Conservation (phyloP, 2,797 vertebrate genomes). For the Pseudomugil gertrudae region DNA sequence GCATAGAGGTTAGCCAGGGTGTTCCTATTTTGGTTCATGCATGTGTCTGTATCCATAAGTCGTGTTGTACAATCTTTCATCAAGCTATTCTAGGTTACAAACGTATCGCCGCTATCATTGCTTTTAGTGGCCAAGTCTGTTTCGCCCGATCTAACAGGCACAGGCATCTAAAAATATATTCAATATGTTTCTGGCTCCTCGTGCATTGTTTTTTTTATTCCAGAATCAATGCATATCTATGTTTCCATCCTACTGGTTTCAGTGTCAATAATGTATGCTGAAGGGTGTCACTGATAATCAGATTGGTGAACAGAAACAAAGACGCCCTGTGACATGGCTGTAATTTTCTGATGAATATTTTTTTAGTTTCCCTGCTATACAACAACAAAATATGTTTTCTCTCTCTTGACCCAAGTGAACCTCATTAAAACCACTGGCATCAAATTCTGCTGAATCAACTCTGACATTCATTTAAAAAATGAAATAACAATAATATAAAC, state of each 20-base stretch:
- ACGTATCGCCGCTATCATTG: slow-evolving; percentile 20
- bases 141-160: slow-evolving; percentile 34
- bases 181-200: slow-evolving; percentile 50
- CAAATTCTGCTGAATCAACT: no score
- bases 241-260: slow-evolving; percentile 64
- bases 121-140: slow-evolving; percentile 39
- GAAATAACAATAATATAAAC: background rate
- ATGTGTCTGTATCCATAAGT: slow-evolving; percentile 31
- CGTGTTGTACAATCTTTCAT: slow-evolving; percentile 46
- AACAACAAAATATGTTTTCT: no score
- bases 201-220: slow-evolving; percentile 56
- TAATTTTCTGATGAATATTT: no score
- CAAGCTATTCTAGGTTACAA: slow-evolving; percentile 57
- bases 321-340: slow-evolving; percentile 24
- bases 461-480: background rate
- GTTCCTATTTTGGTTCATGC: slow-evolving; percentile 45
- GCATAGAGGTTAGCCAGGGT: slow-evolving; percentile 41
- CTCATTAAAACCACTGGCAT: no score
- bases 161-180: slow-evolving; percentile 66
- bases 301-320: slow-evolving; percentile 40
- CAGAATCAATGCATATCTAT: slow-evolving; percentile 76
- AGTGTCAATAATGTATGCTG: slow-evolving; percentile 46
- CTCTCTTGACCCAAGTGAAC: no score
- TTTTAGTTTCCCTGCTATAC: no score
- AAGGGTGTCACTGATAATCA: slow-evolving; percentile 39